Evolutionary conservation across 1,140 invertebrate genomes (phyloP).

Genomic region (Pseudomyrmex flavicornis): DNA sequence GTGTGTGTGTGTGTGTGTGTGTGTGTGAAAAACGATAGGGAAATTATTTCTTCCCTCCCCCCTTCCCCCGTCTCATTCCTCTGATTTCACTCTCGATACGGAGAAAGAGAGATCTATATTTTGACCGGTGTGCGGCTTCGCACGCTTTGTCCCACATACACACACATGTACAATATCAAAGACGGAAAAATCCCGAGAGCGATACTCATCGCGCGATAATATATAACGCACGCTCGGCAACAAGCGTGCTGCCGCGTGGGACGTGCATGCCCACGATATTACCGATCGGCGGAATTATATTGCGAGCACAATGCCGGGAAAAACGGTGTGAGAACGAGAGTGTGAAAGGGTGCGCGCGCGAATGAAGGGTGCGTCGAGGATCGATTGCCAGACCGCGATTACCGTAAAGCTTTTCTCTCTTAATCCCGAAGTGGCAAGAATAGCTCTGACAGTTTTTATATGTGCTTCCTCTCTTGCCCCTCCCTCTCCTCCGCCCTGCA

Average conservation of each 20-base stretch:
- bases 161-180: conserved; percentile 17
- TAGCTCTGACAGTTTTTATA: conserved; percentile 7
- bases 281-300: conserved; percentile 30
- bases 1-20: too few relatives aligned
- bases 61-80: background rate
- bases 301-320: conserved; percentile 6
- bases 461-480: too few relatives aligned
- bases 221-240: conserved; percentile 19
- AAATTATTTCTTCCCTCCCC: conserved; percentile 6
- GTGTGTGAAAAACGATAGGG: background rate
- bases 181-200: conserved; percentile 62
- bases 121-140: conserved; percentile 24
- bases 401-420: conserved; percentile 5
- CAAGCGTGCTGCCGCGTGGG: background rate
- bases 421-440: conserved; percentile 42
- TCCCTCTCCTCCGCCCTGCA: background rate
- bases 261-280: conserved; percentile 25
- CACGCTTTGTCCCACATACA: conserved; percentile 27
- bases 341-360: background rate
- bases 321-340: conserved; percentile 12
- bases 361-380: conserved; percentile 14
- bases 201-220: conserved; percentile 60
- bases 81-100: conserved; percentile 17
- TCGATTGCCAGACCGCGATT: conserved; percentile 32
- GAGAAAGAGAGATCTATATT: background rate